Base-by-base conservation (phyloP, 2,888 invertebrate genomes). In the Eupithecia pulchellata region DNA sequence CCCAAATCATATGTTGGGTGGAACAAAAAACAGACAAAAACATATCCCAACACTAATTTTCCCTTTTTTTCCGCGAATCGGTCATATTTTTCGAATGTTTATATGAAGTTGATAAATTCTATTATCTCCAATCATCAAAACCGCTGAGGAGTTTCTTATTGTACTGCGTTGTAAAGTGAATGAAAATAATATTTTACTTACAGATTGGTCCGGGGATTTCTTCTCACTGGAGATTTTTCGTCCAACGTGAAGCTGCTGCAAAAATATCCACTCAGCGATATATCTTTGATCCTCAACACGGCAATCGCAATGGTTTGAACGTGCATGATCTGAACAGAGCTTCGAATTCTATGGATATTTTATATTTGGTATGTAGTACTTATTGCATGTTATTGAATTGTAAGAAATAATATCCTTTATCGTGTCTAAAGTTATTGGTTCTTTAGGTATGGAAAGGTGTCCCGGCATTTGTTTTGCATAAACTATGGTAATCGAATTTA, bases 181-280 rank as follows among this genome's bases (percentile, higher is more conserved):
- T 63, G 25, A 32, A 32, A 61, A 4, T 52, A 64, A 57, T 32
- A 39, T 57, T 66, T 36, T 58, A 14, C 29, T 73, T 73, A 3
- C 90, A 98, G 98, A 81, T 95, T 98, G 79, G 94, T 99, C 77
- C 95, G 98, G 85, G 96, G 98, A 64, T 96, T 97, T 79, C 94
- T 99, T 74, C 92, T 99, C 68, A 95, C 93, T 68, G 97, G 97
- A 66, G 99, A 99, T 89, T 99, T 99, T 91, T 97, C 99, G 66
- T 95, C 97, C 34, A 99, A 98, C 91, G 97, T 99, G 64, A 99
- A 99, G 91, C 94, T 99, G 14, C 94, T 99, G 34, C 99, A 99
- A 94, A 98, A 97, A 87, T 98, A 97, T 88, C 98, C 98, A 68
- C 96, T 97, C 17, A 97, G 97, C 95, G 98, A 98, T 88, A 97